Conservation (phyloP, 2,888 invertebrate species). For the Drosophila testacea region DNA sequence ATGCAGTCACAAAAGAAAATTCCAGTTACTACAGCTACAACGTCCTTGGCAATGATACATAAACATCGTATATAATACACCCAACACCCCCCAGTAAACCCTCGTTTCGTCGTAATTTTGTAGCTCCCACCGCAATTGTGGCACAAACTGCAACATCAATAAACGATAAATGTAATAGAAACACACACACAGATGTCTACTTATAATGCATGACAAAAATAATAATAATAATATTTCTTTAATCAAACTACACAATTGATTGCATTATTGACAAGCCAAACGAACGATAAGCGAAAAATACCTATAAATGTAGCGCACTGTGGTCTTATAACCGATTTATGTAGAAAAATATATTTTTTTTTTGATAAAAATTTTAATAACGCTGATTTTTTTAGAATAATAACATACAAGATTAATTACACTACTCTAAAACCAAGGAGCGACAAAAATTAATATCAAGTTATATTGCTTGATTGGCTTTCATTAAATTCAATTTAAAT, state of each 20-base stretch:
- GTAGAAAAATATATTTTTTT: too few species aligned
- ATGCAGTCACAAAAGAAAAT: constrained; percentile 11
- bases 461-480: too few species aligned
- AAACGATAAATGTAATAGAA: constrained; percentile 45
- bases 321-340: constrained; percentile 23
- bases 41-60: constrained; percentile 32
- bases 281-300: constrained; percentile 46
- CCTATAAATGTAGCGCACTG: constrained; percentile 30
- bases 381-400: too few species aligned
- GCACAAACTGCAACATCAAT: constrained; percentile 53
- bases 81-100: not conserved
- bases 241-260: constrained; percentile 67
- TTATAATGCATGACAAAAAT: constrained; percentile 41
- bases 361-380: too few species aligned
- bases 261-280: constrained; percentile 64
- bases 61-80: not conserved
- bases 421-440: too few species aligned
- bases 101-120: not conserved
- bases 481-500: too few species aligned
- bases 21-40: constrained; percentile 10
- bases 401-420: too few species aligned
- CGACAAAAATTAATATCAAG: too few species aligned
- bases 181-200: constrained; percentile 9
- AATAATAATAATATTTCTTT: constrained; percentile 54
- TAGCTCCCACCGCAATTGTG: constrained; percentile 34